Evolutionary conservation across 2,888 invertebrate species (phyloP).

Genomic region (Athalia circularis): DNA sequence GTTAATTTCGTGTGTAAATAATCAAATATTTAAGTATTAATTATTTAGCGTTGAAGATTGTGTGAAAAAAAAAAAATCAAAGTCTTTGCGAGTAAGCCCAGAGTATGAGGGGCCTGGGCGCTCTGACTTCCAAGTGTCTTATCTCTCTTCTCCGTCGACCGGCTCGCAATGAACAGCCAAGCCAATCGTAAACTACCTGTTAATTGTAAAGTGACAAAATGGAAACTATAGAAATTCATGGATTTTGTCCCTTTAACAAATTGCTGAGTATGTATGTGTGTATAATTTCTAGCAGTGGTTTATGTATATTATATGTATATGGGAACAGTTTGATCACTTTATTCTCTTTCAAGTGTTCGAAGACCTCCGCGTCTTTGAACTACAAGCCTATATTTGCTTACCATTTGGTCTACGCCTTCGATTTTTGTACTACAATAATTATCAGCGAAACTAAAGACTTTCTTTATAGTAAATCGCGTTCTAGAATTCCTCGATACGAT

Average conservation of each 20-base stretch:
- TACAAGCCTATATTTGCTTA: slow-evolving; percentile 38
- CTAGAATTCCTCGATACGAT: slow-evolving; percentile 11
- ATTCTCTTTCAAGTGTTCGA: slow-evolving; percentile 45
- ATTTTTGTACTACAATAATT: slow-evolving; percentile 40
- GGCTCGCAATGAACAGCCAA: slow-evolving; percentile 65
- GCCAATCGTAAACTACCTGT: slow-evolving; percentile 46
- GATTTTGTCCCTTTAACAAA: slow-evolving; percentile 20
- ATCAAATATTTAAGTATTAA: slow-evolving; percentile 49
- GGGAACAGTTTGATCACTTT: slow-evolving; percentile 53
- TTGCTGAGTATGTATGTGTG: slow-evolving; percentile 32
- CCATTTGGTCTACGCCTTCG: slow-evolving; percentile 37
- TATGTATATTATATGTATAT: slow-evolving; percentile 19
- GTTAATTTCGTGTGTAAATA: slow-evolving; percentile 40
- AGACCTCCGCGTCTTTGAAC: neutral
- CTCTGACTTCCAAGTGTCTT: slow-evolving; percentile 72
- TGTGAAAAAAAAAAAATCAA: slow-evolving; percentile 59
- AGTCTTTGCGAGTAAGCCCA: slow-evolving; percentile 65
- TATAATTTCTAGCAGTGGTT: slow-evolving; percentile 21
- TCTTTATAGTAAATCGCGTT: neutral
- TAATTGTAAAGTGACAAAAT: slow-evolving; percentile 37
- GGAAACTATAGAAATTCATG: slow-evolving; percentile 19
- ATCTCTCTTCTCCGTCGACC: slow-evolving; percentile 66
- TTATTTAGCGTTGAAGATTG: slow-evolving; percentile 62
- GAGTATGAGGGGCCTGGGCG: slow-evolving; percentile 61
- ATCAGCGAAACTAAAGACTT: slow-evolving; percentile 32